Evolutionary conservation across 2,113 vertebrate genomes (phyloP).

Genomic region (Heptranchias perlo): DNA sequence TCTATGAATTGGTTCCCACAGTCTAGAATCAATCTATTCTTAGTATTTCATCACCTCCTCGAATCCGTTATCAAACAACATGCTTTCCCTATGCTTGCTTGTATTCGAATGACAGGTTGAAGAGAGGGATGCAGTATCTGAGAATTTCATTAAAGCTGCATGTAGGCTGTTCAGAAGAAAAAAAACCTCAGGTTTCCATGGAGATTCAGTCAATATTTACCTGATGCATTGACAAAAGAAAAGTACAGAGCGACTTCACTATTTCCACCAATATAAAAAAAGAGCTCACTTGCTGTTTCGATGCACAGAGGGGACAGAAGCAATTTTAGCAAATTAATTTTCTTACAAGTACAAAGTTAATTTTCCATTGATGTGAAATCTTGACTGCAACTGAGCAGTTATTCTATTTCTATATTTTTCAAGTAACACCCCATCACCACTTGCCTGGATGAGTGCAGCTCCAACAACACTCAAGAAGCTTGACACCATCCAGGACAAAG

Average conservation of each 20-base stretch:
- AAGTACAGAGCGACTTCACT: not conserved
- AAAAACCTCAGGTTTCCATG: not conserved
- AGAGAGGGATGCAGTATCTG: not conserved
- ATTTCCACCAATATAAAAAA: not conserved
- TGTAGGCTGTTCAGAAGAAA: not conserved
- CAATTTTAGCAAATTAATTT: not conserved
- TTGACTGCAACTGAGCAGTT: not conserved
- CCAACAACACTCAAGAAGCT: no score
- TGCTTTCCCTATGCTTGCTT: not conserved
- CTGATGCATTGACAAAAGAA: not conserved
- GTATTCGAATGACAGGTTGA: not conserved
- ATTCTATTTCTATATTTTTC: not conserved
- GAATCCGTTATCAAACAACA: not conserved
- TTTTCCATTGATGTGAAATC: not conserved
- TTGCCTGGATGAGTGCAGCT: no score
- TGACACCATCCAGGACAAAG: no score
- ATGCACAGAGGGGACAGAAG: not conserved
- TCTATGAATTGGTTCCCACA: not conserved
- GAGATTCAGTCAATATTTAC: not conserved
- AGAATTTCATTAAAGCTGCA: conserved; percentile 12
- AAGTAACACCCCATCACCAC: not conserved
- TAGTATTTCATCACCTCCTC: not conserved
- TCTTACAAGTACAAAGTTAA: not conserved
- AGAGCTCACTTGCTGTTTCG: not conserved
- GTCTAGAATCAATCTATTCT: not conserved